These are phyloP conservation scores for Drosophila santomea DNA, from an alignment of 1,140 invertebrate genomes.

Conservation along the genomic window DNA sequence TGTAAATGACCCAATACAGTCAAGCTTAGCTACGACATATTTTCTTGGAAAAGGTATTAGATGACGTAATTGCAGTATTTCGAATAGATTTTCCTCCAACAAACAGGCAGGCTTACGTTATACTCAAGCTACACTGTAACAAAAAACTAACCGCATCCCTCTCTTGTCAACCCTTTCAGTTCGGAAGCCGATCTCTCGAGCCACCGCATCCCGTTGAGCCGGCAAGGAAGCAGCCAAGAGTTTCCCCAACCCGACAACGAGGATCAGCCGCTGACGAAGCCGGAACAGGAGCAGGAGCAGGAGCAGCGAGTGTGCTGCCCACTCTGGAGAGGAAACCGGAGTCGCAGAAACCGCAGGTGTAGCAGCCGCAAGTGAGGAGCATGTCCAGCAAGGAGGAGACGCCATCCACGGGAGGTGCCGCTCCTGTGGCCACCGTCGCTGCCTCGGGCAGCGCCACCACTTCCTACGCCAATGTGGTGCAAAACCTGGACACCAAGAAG, in stretches of 20 bases:
- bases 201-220: slow-evolving; percentile 56
- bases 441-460: slow-evolving; percentile 40
- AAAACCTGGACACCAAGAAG: slow-evolving; percentile 78
- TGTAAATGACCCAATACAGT: no score
- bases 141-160: slow-evolving; percentile 3
- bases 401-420: slow-evolving; percentile 25
- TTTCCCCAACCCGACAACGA: slow-evolving; percentile 60
- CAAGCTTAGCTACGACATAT: no score
- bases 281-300: slow-evolving; percentile 33
- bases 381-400: slow-evolving; percentile 82
- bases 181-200: slow-evolving; percentile 36
- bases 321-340: slow-evolving; percentile 58
- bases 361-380: slow-evolving; percentile 37
- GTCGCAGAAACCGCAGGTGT: slow-evolving; percentile 9
- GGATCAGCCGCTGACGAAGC: slow-evolving; percentile 25
- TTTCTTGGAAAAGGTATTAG: no score
- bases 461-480: slow-evolving; percentile 81
- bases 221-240: slow-evolving; percentile 77
- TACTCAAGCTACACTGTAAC: not conserved
- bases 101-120: not conserved
- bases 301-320: slow-evolving; percentile 56
- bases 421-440: slow-evolving; percentile 21
- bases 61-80: no score
- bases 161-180: slow-evolving; percentile 24
- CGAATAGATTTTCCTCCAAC: not conserved